Evolutionary conservation across 2,797 vertebrate genomes (phyloP).

Genomic region (Clamator glandarius): DNA sequence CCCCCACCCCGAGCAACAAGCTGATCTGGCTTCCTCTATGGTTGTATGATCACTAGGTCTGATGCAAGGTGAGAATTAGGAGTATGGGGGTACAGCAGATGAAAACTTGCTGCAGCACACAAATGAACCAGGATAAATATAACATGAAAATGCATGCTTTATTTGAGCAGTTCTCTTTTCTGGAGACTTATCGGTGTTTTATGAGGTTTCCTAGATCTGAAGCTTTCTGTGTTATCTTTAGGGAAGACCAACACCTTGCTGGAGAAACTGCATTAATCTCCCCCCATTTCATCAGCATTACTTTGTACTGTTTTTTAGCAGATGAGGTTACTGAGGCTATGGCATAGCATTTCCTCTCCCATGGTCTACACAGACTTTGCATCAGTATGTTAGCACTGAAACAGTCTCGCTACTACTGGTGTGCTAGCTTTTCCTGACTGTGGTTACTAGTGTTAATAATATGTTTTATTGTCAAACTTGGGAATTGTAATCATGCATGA

Average conservation of each 20-base stretch:
- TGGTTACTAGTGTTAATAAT: not conserved
- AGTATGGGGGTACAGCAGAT: not conserved
- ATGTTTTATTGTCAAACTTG: not conserved
- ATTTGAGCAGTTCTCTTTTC: not conserved
- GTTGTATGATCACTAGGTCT: not conserved
- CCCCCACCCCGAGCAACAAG: not conserved
- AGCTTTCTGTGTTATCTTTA: not conserved
- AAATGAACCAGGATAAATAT: not conserved
- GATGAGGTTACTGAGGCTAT: not conserved
- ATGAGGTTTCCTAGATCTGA: not conserved
- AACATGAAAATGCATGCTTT: not conserved
- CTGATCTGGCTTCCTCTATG: not conserved
- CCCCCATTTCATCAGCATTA: no score
- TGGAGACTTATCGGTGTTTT: not conserved
- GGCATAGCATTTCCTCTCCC: not conserved
- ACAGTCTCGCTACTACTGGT: not conserved
- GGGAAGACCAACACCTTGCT: not conserved
- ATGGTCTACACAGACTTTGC: not conserved
- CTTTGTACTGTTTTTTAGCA: not conserved
- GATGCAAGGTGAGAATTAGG: not conserved
- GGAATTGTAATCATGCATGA: not conserved
- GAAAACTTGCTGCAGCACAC: not conserved
- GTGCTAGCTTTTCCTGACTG: not conserved
- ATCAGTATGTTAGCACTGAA: not conserved
- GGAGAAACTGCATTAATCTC: not conserved